Evolutionary conservation across 30 jellyfish, hydroid and myxozoan genomes (phyloP), one percentile per base, ranked within the genome.

Genomic region (Nemopilema nomurai): DNA sequence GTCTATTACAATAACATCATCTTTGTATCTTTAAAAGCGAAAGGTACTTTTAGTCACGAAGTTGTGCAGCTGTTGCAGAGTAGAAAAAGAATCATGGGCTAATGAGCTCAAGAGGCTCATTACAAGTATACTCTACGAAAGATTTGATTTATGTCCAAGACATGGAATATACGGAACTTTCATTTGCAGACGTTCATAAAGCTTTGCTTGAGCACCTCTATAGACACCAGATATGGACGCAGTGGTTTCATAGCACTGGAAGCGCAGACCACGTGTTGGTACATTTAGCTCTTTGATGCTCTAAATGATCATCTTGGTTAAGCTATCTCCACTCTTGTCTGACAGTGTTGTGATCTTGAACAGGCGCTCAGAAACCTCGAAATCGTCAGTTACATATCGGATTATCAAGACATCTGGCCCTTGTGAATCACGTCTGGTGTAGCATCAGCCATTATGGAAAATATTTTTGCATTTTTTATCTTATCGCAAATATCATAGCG

Each of bases 371-470:
- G 8, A 68, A 70, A 70, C 80, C 80, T 70, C 80, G 52, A 70
- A 70, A 31, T 70, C 80, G 25, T 63, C 73, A 25, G 80, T 70
- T 70, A 28, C 80, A 70, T 70, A 70, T 28, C 80, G 13, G 49
- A 70, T 70, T 21, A 70, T 24, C 80, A 70, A 25, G 80, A 70
- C 80, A 70, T 70, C 80, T 70, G 80, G 62, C 23, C 80, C 80
- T 70, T 70, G 80, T 70, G 80, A 70, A 69, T 70, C 52, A 70
- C 80, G 52, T 70, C 80, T 21, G 80, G 84, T 74, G 84, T 74
- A 28, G 84, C 30, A 33, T 74, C 84, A 24, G 57, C 57, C 57
- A 41, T 41, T 41, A 41, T 41, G 57, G 57, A 41, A 41, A 41
- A 41, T 6, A 41, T 41, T 41, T 41, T 41, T 41, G 57, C 57